Evolutionary conservation across 2,797 vertebrate species (phyloP).

Genomic region (Synaphobranchus kaupii): DNA sequence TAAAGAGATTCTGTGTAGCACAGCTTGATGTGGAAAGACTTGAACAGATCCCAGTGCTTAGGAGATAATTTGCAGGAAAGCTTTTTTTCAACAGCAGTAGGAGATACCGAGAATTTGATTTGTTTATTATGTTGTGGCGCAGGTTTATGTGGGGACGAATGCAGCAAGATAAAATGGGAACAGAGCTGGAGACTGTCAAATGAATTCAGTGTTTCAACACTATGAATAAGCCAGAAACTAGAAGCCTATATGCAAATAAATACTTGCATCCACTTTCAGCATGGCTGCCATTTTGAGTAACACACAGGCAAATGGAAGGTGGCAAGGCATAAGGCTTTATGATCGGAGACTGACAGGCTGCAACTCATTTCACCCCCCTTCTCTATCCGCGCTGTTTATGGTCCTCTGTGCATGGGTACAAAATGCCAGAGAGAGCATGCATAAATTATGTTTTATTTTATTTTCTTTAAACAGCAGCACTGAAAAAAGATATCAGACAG

Average conservation of each 20-base stretch:
- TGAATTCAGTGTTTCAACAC: background rate
- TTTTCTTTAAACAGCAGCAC: background rate
- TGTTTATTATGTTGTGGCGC: background rate
- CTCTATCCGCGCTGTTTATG: background rate
- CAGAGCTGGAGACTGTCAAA: constrained; percentile 4
- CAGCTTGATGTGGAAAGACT: background rate
- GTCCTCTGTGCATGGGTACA: background rate
- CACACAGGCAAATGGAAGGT: constrained; percentile 4
- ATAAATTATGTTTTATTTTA: background rate
- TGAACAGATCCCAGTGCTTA: background rate
- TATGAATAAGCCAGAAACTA: background rate
- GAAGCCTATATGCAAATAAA: background rate
- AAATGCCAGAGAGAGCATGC: background rate
- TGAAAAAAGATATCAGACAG: background rate
- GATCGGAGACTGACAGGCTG: background rate
- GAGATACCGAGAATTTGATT: background rate
- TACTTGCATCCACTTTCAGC: background rate
- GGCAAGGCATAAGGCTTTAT: constrained; percentile 1
- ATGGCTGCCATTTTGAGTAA: constrained; percentile 8
- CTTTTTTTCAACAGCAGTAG: background rate
- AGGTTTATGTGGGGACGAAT: background rate
- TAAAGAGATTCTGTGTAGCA: background rate
- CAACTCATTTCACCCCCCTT: background rate
- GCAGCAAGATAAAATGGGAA: background rate
- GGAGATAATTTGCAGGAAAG: background rate